Percentiles rank a stretch among this genome's conserved stretches.
Evolutionary conservation across 2,888 invertebrate genomes (phyloP).

Genomic region (Cepaea hortensis): DNA sequence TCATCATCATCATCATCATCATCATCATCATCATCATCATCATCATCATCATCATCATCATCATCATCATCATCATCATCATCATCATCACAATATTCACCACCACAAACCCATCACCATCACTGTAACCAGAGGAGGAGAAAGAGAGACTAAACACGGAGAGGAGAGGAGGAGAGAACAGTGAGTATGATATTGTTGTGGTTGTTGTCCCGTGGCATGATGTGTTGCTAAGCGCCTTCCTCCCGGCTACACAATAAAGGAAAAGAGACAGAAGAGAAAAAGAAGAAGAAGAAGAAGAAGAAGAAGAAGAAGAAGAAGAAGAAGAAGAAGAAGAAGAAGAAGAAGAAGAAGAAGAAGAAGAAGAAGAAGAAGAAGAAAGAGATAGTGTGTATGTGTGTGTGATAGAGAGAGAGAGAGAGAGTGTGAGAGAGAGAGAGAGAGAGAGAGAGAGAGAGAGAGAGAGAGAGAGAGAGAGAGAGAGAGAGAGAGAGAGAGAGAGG

Average conservation of each 20-base stretch:
- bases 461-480: neutral
- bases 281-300: neutral
- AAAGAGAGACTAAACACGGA: neutral
- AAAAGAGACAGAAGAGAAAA: neutral
- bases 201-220: no score
- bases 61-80: neutral
- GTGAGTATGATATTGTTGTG: no score
- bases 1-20: neutral
- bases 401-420: neutral
- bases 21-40: neutral
- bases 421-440: conserved; percentile 24
- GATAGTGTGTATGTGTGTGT: neutral
- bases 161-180: neutral
- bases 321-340: neutral
- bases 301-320: conserved; percentile 4
- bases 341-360: neutral
- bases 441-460: neutral
- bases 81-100: neutral
- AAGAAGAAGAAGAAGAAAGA: neutral
- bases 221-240: no score
- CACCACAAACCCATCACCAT: neutral
- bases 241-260: neutral
- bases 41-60: neutral
- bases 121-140: neutral
- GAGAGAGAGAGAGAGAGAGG: neutral